Base-by-base conservation (phyloP, 1,140 invertebrate species). In the Drosophila elegans region DNA sequence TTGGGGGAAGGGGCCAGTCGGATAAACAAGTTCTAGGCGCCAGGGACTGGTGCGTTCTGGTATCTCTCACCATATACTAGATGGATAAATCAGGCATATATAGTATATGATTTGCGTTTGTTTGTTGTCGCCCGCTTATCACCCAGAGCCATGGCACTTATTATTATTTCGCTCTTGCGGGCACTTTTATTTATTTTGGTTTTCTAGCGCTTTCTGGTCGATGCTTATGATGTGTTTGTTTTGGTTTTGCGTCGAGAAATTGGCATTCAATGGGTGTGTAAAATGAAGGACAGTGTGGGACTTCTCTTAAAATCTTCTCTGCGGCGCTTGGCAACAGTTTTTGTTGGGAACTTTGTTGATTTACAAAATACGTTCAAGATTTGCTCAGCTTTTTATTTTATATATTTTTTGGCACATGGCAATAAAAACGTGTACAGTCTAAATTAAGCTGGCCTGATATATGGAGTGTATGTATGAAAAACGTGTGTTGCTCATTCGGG, bases 1-100 rank as follows among this genome's bases (percentile, higher is more conserved):
- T 51, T 52, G 32, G 13, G 21, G 29, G 34, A 62, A 13, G 49
- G 38, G 48, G 27, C 27, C 32, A 25, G 41, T 21, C 48, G 41
- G 69, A 78, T 78, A 76, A 88, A 83, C 84, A 74, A 76, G 84
- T 69, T 89, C 56, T 63, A 79, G 75, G 84, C 83, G 80, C 72
- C 83, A 69, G 61, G 42, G 36, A 44, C 83, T 86, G 78, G 74
- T 75, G 48, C 53, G 38, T 64, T 63, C 81, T 75, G 72, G 81
- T 85, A 83, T 77, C 55, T 69, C 63, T 71, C 10, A 36, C 38
- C 59, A 41, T 42, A 32, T 41, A 52, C 16, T 27, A 29, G 45
- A 57, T 48, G 27, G 51, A 44, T 69, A 52, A 27, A 74, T 56
- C 54, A 13, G 25, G 25, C 44, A 34, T 52, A 39, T 38, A 42